phyloP scores from a whole-genome alignment of 2,113 vertebrate genomes.

The Amazona vittata region DNA sequence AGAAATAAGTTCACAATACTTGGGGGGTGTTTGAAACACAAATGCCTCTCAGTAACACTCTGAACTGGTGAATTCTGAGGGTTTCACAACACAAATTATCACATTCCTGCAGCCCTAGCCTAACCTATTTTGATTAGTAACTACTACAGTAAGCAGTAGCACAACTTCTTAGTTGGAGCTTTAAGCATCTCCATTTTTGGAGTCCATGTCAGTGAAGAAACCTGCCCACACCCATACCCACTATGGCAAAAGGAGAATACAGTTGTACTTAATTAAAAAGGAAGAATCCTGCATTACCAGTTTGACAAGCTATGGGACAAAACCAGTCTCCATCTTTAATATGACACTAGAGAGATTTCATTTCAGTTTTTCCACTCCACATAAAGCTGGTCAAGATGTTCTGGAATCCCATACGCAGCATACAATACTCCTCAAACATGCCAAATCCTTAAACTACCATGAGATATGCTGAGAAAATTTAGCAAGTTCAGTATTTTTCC shows the following conservation, averaged over 20 bases:
- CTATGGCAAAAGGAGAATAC: slow-evolving; percentile 39
- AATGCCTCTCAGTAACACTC: not conserved
- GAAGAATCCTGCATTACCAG: slow-evolving; percentile 53
- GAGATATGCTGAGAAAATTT: not conserved
- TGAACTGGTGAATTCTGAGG: not conserved
- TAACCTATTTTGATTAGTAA: slow-evolving; percentile 22
- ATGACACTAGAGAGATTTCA: not conserved
- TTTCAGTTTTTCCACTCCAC: not conserved
- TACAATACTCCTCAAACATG: not conserved
- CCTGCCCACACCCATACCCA: slow-evolving; percentile 53
- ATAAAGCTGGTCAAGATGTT: not conserved
- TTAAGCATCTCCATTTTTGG: slow-evolving; percentile 61
- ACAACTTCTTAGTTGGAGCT: slow-evolving; percentile 52
- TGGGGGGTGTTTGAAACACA: not conserved
- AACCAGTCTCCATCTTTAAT: slow-evolving; percentile 45
- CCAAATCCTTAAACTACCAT: not conserved
- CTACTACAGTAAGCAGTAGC: not conserved
- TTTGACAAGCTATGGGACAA: slow-evolving; percentile 29
- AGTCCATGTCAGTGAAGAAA: slow-evolving; percentile 32
- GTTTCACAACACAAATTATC: slow-evolving; percentile 2
- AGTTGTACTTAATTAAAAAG: slow-evolving; percentile 58
- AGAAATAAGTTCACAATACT: not conserved
- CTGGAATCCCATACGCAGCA: not conserved
- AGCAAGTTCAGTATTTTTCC: not conserved
- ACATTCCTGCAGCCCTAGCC: slow-evolving; percentile 10